Percentiles rank a stretch among this genome's conserved stretches.
Evolutionary conservation across 2,888 invertebrate species (phyloP).

Genomic region (Temnothorax rugatulus): DNA sequence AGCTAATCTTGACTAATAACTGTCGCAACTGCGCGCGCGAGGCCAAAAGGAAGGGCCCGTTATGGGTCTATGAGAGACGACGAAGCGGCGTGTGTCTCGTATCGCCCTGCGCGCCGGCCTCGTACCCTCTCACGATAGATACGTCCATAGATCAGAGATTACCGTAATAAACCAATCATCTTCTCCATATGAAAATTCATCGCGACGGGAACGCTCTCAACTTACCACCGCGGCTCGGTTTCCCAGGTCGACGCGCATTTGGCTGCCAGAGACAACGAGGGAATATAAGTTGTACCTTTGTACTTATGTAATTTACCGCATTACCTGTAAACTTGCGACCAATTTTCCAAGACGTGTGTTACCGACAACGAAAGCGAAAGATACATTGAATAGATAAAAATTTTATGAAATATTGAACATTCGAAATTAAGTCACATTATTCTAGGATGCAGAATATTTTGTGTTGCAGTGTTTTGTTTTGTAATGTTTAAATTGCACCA

Average conservation of each 20-base stretch:
- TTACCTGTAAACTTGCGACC: not conserved
- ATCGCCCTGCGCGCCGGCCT: slow-evolving; percentile 39
- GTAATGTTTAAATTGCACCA: not conserved
- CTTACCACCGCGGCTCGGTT: slow-evolving; percentile 51
- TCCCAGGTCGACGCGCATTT: slow-evolving; percentile 20
- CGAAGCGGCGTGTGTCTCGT: slow-evolving; percentile 43
- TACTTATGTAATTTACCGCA: not conserved
- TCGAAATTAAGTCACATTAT: not conserved
- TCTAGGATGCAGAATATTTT: not conserved
- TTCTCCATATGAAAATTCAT: slow-evolving; percentile 53
- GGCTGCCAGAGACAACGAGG: slow-evolving; percentile 35
- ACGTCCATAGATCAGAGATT: slow-evolving; percentile 72
- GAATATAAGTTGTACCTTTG: not conserved
- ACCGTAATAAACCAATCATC: slow-evolving; percentile 70
- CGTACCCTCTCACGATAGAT: slow-evolving; percentile 65
- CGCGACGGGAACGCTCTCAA: slow-evolving; percentile 50
- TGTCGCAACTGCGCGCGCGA: slow-evolving; percentile 75
- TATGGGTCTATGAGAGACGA: slow-evolving; percentile 61
- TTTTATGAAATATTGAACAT: not conserved
- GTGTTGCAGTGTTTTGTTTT: not conserved
- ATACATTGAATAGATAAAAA: not conserved
- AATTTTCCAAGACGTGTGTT: not conserved
- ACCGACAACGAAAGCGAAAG: not conserved
- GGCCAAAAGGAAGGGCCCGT: slow-evolving; percentile 60
- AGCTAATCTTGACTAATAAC: slow-evolving; percentile 84